Conservation (phyloP, 2,113 vertebrate genomes). For the Baryphthengus martii region DNA sequence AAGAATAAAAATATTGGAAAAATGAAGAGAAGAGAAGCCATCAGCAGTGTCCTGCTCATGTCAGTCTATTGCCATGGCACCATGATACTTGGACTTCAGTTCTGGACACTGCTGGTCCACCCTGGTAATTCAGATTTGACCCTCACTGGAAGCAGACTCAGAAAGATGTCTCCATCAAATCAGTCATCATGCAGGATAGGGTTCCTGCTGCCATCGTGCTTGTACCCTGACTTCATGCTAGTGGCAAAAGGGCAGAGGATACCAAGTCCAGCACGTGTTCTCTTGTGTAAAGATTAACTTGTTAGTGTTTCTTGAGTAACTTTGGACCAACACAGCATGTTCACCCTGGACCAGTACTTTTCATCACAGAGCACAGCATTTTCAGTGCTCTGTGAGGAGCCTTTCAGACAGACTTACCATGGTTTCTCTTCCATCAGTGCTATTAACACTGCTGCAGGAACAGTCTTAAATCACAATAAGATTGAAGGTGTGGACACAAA, state of each 20-base stretch:
- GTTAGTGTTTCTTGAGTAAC: background rate
- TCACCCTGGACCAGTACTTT: background rate
- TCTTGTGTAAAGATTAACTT: background rate
- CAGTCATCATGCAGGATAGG: rapidly evolving
- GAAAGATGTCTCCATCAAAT: background rate
- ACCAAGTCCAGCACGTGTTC: rapidly evolving
- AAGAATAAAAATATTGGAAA: background rate
- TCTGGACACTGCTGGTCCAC: background rate
- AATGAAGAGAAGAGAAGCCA: background rate
- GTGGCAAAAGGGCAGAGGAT: background rate
- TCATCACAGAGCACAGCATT: rapidly evolving
- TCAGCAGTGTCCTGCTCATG: background rate
- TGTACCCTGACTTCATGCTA: background rate
- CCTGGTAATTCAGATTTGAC: background rate
- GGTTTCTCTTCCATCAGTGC: background rate
- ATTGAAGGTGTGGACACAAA: constrained; percentile 1
- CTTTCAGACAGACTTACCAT: background rate
- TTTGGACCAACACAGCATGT: background rate
- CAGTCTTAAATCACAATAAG: constrained; percentile 28
- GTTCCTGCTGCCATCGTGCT: background rate
- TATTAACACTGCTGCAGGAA: background rate
- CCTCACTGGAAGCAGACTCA: background rate
- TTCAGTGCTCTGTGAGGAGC: background rate
- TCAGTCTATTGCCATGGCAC: background rate
- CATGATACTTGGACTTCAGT: background rate